Conservation (phyloP, 92 coral and sea anemone genomes). For the Muricea muricata region DNA sequence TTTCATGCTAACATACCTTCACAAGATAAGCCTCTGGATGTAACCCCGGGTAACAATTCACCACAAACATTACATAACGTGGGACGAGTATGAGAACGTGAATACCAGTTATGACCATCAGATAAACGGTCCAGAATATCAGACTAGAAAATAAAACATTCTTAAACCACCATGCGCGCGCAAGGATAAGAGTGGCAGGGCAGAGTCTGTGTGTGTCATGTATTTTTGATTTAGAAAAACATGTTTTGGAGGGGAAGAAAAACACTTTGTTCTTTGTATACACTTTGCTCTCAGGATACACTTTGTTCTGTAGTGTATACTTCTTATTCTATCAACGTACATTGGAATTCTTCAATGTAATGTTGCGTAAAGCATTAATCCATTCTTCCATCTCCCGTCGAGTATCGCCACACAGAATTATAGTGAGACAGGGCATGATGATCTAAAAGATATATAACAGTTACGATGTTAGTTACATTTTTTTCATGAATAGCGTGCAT, state of each 20-base stretch:
- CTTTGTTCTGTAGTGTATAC: not conserved
- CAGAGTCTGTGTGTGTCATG: not conserved
- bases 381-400: constrained; percentile 98
- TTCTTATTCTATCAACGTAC: not conserved
- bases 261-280: not conserved
- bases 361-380: constrained; percentile 59
- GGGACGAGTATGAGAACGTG: constrained; percentile 90
- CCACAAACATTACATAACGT: constrained; percentile 95
- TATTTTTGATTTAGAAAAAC: no score
- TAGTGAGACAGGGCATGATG: constrained; percentile 87
- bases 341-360: constrained; percentile 32
- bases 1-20: no score
- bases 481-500: no score
- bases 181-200: not conserved
- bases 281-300: not conserved
- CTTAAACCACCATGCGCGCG: not conserved
- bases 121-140: constrained; percentile 90
- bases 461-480: not conserved
- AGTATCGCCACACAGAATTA: constrained; percentile 88
- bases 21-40: constrained; percentile 95
- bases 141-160: constrained; percentile 68
- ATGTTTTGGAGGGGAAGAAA: not conserved
- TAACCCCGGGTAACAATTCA: constrained; percentile 93
- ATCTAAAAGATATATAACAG: constrained; percentile 68
- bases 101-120: constrained; percentile 97